A percentile compares a stretch with the other conserved stretches of the same genome.
phyloP scores from a whole-genome alignment of 1,140 invertebrate species.

The Sitodiplosis mosellana region DNA sequence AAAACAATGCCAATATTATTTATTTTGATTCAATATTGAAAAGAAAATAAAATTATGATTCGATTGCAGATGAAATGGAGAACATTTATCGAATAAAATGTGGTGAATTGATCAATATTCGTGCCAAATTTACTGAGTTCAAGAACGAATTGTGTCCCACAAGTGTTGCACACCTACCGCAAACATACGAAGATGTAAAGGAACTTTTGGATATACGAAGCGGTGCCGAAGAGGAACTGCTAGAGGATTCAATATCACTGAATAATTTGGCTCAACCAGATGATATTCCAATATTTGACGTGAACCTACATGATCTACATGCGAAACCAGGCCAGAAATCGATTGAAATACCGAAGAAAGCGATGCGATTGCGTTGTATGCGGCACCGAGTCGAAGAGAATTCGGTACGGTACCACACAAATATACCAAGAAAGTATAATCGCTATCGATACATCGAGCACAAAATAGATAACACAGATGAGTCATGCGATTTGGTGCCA shows the following conservation, averaged over 20 bases:
- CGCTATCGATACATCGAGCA: neutral
- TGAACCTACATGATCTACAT: neutral
- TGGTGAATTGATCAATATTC: too few species aligned
- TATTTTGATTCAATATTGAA: too few species aligned
- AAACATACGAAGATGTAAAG: too few species aligned
- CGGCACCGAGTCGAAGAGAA: neutral
- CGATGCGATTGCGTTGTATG: neutral
- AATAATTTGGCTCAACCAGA: neutral
- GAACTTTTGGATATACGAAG: neutral
- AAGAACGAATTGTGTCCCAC: too few species aligned
- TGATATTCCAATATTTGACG: neutral
- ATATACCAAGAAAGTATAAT: neutral
- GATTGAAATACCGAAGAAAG: neutral
- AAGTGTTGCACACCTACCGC: too few species aligned
- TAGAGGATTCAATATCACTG: conserved; percentile 1
- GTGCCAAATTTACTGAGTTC: too few species aligned
- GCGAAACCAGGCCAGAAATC: too few species aligned
- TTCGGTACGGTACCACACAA: neutral
- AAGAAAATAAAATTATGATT: too few species aligned
- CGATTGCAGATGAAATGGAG: too few species aligned
- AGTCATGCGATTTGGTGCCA: conserved; percentile 7
- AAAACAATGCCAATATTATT: too few species aligned
- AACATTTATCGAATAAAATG: too few species aligned
- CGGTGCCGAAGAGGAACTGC: neutral
- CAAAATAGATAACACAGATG: neutral